Base-by-base conservation (phyloP, 2,888 invertebrate species). In the Villa cingulata region DNA sequence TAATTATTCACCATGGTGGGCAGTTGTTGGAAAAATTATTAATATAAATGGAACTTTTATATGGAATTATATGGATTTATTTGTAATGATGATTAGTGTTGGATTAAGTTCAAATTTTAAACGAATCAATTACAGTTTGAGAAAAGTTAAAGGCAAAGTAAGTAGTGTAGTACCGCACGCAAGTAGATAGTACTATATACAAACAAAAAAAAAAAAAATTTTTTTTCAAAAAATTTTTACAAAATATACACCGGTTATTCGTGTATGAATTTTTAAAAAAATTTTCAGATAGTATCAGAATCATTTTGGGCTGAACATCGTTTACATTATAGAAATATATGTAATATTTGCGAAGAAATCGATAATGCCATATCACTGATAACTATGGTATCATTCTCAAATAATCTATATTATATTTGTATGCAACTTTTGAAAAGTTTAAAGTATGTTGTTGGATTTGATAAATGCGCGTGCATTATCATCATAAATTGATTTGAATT, bases 61-160 rank as follows among this genome's bases (percentile, higher is more conserved):
- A 1, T 85, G 84, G 84, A 84, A 80, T 58, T 83, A 79, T 50
- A 81, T 81, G 64, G 84, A 84, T 59, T 64, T 83, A 43, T 77
- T 84, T 55, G 78, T 85, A 19, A 83, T 84, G 59, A 60, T 84
- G n/a, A 70, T 84, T 17, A 82, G 84, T 62, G 73, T 80, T 59
- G 81, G 82, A 0, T 62, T 85, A 43, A 68, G 80, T 0, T 74
- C 78, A 5, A 73, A 78, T 44, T 85, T 84, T 56, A 71, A 73
- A 37, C 77, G 79, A 58, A 63, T 82, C 7, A 82, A 83, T 54
- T 63, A 67, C 17, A 65, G 72, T 45, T 61, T 77, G 19, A 60
- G 66, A 17, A 64, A 66, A 6, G 65, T 71, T 20, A 70, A 72
- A 49, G 72, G 72, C 53, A 71, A 73, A 70, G 76, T 75, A 59